Base-by-base conservation (phyloP, 2,113 vertebrate species). In the Scartelaos histophorus region DNA sequence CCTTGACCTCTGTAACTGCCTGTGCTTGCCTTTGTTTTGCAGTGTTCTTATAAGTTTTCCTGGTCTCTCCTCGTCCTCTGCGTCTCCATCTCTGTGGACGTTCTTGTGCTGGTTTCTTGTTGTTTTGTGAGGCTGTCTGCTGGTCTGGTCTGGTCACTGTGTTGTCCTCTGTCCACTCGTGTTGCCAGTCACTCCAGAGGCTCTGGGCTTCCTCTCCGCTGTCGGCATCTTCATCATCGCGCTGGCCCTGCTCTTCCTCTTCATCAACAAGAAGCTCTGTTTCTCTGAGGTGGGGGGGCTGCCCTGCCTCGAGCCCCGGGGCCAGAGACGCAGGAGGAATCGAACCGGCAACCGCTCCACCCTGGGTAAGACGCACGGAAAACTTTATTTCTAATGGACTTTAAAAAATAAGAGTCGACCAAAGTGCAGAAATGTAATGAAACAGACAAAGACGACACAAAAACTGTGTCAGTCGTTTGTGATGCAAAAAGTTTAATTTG, bases 191-290 rank as follows among this genome's bases (percentile, higher is more conserved):
- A 91, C 90, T 69, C 92, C 94, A 7, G 94, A 95, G 87, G 90
- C 95, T 0, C 15, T 92, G 65, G 92, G 90, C 24, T 94, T 96
- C 92, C 91, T 96, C 67, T 95, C 95, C 11, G 94, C 93, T 0
- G 87, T 92, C 72, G 95, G 94, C 53, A 89, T 95, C 80, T 95
- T 96, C 74, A 83, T 96, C 60, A 86, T 95, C 64, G 86, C 95
- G 24, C 86, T 96, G 85, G 92, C 93, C 4, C 81, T 96, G 68
- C 92, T 96, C 69, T 95, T 95, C 83, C 92, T 96, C 91, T 95
- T 94, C 89, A 95, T 95, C 94, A 96, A 93, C 86, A 95, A 95
- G 90, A 95, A 96, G 85, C 84, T 96, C 74, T 95, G 89, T 80
- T 96, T 96, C 79, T 94, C 95, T 35, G 91, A 91, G 2, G 87